phyloP scores from a whole-genome alignment of 2,888 invertebrate species.

The Strigamia crassipes region DNA sequence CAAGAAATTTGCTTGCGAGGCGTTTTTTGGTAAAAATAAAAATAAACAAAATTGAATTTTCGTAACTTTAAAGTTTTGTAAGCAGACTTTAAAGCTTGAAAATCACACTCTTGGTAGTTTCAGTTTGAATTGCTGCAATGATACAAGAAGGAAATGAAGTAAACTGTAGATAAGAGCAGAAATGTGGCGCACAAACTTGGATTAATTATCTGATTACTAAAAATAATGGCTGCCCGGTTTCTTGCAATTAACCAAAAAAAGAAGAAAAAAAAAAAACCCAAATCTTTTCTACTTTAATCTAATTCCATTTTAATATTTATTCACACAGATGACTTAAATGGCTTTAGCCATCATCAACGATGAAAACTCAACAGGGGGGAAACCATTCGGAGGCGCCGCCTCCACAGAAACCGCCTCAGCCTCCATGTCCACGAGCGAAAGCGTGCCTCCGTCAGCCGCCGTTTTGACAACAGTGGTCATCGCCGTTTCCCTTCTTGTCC shows the following conservation, averaged over 20 bases:
- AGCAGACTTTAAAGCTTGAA: too few relatives aligned
- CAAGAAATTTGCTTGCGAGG: background rate
- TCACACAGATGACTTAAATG: background rate
- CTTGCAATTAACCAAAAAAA: background rate
- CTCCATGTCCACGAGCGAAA: conserved; percentile 49
- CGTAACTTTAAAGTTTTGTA: too few relatives aligned
- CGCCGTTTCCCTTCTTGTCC: conserved; percentile 53
- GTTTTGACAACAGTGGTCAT: conserved; percentile 46
- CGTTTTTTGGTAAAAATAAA: background rate
- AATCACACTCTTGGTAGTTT: too few relatives aligned
- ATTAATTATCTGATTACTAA: too few relatives aligned
- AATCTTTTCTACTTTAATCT: too few relatives aligned
- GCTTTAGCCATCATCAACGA: conserved; percentile 39
- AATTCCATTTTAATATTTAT: background rate
- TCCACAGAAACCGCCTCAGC: background rate
- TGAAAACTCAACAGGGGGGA: conserved; percentile 42
- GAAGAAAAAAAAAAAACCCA: too few relatives aligned
- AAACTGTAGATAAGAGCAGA: too few relatives aligned
- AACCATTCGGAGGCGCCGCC: background rate
- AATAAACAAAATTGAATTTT: background rate
- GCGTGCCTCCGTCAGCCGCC: conserved; percentile 34
- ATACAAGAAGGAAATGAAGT: too few relatives aligned
- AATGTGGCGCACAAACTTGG: too few relatives aligned
- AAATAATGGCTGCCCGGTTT: too few relatives aligned
- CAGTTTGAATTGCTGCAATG: too few relatives aligned